Base-by-base conservation (phyloP, 2,888 invertebrate species). In the Eupithecia vulgata region DNA sequence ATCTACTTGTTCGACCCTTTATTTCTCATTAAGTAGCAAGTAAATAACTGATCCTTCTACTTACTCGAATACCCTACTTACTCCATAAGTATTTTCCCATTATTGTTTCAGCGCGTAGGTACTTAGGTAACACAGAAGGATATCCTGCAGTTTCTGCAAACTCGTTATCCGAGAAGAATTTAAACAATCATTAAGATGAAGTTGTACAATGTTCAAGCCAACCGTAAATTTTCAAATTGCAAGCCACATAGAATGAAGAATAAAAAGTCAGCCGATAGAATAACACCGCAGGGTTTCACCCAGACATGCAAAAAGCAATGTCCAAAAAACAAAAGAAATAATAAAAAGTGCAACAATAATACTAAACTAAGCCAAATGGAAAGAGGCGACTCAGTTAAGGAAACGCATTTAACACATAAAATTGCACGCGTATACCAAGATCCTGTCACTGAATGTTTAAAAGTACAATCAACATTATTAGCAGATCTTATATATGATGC, bases 211-310 rank as follows among this genome's bases (percentile, higher is more conserved):
- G 57, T 67, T 35, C 69, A 67, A 13, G 37, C 68, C 42, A 70
- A 57, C n/a, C 45, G 42, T 66, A 71, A 73, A 48, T 15, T 64
- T 64, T 76, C 75, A n/a, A 76, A 77, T 48, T 67, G 75, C 45
- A 64, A 67, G 13, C 70, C 73, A 52, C 74, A 75, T 64, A 70
- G 73, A 66, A 67, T 62, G 30, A 70, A 70, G 48, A 67, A 42
- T 57, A 52, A 62, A 48, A n/a, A 66, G 52, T 61, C 62, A 40
- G 62, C 25, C 37, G 62, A 70, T 15, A 69, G 67, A 71, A 67
- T 72, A 45, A 57, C 67, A 42, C 57, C 67, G 30, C 21, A 57
- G 69, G 64, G 12, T 34, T 70, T 34, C 5, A 30, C 52, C 12
- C 21, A 57, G 1, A 12, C 57, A 21, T 25, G 21, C 13, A 25